These are phyloP conservation scores for Montipora foliosa DNA, from an alignment of 64 coral and sea anemone species.

Conservation along the genomic window DNA sequence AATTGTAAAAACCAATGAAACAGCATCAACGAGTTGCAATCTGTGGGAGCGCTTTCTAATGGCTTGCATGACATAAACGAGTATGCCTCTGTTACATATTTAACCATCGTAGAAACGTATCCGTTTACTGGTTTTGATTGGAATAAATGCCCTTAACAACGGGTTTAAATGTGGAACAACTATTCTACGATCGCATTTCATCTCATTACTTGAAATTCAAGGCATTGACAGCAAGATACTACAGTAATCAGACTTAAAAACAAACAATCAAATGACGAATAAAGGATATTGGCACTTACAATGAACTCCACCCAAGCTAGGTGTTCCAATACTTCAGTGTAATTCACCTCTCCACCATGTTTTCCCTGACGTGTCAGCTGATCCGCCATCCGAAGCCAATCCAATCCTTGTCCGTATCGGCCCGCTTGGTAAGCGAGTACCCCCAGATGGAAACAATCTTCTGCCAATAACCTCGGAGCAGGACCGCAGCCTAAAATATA, in stretches of 20 bases:
- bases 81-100: no score
- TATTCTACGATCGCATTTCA: no score
- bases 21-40: no score
- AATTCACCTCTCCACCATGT: slow-evolving; percentile 10
- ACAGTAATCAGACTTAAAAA: background rate
- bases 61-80: no score
- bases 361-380: slow-evolving; percentile 13
- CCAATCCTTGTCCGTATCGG: slow-evolving; percentile 61
- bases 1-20: no score
- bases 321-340: slow-evolving; percentile 69
- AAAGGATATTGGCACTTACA: slow-evolving; percentile 21
- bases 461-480: slow-evolving; percentile 57
- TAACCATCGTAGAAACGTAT: no score
- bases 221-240: no score
- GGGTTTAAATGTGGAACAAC: no score
- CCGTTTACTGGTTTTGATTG: no score
- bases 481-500: slow-evolving; percentile 55
- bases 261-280: background rate
- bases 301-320: slow-evolving; percentile 81
- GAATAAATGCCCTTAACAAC: no score
- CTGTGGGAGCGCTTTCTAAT: no score
- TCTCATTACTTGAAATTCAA: no score
- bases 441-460: slow-evolving; percentile 88
- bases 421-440: slow-evolving; percentile 59
- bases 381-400: slow-evolving; percentile 75